Base-by-base conservation (phyloP, 2,888 invertebrate genomes). In the Melipona beecheii region DNA sequence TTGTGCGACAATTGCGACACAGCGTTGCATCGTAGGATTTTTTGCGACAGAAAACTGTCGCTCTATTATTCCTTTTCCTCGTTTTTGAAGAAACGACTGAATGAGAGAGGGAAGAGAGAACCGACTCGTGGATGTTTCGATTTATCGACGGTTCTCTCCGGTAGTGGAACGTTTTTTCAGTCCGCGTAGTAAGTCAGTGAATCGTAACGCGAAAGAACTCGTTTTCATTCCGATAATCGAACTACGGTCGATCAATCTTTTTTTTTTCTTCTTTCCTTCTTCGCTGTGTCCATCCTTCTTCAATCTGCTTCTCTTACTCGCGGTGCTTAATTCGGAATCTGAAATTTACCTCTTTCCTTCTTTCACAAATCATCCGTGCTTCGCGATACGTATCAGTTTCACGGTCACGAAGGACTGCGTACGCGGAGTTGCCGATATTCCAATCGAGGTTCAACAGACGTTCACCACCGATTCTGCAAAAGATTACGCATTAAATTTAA, bases 191-290 rank as follows among this genome's bases (percentile, higher is more conserved):
- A 60, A 73, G 60, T 60, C 72, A 60, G 49, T 73, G 72, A 73
- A 73, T 73, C 72, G 72, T 60, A 49, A 62, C 72, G 24, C 49
- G 60, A 49, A 73, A 60, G 72, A 72, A 72, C 72, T 60, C 49
- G 72, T 72, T 52, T 72, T 49, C 43, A 72, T 43, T 49, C 72
- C 24, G 72, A 60, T 72, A 58, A 72, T 72, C 58, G 72, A 27
- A 49, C 72, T 5, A 36, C 27, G 15, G 52, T 65, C 17, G 66
- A 66, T 66, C 24, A 54, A 62, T 60, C 43, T 15, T n/a, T 58
- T 27, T 24, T 43, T 24, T 71, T 36, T 36, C 5, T 36, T 62
- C 21, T 64, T 19, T 11, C 1, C 36, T 19, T 21, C 21, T 21
- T 21, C 6, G 4, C 19, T 43, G 52, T 4, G 13, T n/a, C 15